Base-by-base conservation (phyloP, 1,140 invertebrate species). In the Drosophila littoralis region DNA sequence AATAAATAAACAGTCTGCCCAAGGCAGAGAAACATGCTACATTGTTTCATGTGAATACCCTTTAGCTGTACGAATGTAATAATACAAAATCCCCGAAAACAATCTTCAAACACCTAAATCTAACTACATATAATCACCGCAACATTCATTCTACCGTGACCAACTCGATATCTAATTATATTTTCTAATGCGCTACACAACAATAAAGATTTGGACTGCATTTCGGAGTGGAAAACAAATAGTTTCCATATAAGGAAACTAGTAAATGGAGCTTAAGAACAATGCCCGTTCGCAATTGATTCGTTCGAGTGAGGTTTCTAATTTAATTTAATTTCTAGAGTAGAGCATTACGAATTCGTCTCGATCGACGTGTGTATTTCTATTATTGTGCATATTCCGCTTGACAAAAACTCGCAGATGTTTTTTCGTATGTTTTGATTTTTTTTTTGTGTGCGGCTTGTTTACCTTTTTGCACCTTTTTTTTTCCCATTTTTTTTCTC, bases 141-240 rank as follows among this genome's bases (percentile, higher is more conserved):
- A 46, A 60, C 58, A 61, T 28, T 45, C 73, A 66, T 64, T 81
- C 64, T 85, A 51, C 68, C 81, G 81, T 84, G 81, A 81, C 81
- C 59, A 76, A 58, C 15, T 32, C 9, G n/a, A 60, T 33, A 40
- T 32, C 38, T 33, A 35, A n/a, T 17, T 59, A 22, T 63, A 15
- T 33, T 28, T 28, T 42, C 22, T 17, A 28, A 57, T 57, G 54
- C 54, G 13, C 36, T 22, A 28, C 54, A 36, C 51, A 36, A 32
- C 15, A n/a, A 8, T 46, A 17, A 4, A 46, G 43, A 9, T 17
- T 22, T 2, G 22, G 9, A 54, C 9, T 38, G 13, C 9, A 38
- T 38, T 38, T 38, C 6, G 5, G 12, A 28, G 40, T 33, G 32
- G n/a, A 7, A 9, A 33, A 59, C 17, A 33, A 7, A 17, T 54